Conservation (phyloP, 2,797 vertebrate species). For the Monodelphis domestica region DNA sequence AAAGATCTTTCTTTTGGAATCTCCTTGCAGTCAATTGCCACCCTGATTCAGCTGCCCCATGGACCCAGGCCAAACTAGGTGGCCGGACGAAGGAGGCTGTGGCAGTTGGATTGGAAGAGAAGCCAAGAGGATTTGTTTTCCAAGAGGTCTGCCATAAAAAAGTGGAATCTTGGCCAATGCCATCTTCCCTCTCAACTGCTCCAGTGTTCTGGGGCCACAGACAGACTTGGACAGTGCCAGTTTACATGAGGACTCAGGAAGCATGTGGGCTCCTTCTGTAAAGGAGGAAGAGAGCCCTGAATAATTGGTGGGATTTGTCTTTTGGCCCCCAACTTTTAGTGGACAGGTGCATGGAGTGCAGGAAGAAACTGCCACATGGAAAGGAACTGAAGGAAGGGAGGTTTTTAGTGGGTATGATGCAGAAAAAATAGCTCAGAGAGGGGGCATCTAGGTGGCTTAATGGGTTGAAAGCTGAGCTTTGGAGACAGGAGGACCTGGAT, state of each 20-base stretch:
- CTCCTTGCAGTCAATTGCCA: conserved; percentile 20
- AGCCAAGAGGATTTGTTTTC: background rate
- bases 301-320: background rate
- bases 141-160: conserved; percentile 17
- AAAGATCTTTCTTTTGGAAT: conserved; percentile 5
- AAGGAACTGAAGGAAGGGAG: conserved; percentile 10
- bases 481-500: too few species aligned
- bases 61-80: background rate
- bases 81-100: background rate
- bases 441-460: conserved; percentile 53
- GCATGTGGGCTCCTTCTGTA: background rate
- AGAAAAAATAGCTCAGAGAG: conserved; percentile 26
- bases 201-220: background rate
- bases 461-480: conserved; percentile 48
- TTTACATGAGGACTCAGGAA: conserved; percentile 38
- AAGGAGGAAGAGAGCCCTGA: background rate
- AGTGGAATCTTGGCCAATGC: background rate
- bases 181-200: background rate
- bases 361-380: conserved; percentile 12
- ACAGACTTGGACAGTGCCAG: conserved; percentile 1
- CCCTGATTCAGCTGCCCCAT: conserved; percentile 8
- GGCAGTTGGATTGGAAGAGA: background rate
- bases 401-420: conserved; percentile 27
- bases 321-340: background rate
- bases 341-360: background rate